Evolutionary conservation across 2,888 invertebrate species (phyloP).

Genomic region (Epinotia bilunana): DNA sequence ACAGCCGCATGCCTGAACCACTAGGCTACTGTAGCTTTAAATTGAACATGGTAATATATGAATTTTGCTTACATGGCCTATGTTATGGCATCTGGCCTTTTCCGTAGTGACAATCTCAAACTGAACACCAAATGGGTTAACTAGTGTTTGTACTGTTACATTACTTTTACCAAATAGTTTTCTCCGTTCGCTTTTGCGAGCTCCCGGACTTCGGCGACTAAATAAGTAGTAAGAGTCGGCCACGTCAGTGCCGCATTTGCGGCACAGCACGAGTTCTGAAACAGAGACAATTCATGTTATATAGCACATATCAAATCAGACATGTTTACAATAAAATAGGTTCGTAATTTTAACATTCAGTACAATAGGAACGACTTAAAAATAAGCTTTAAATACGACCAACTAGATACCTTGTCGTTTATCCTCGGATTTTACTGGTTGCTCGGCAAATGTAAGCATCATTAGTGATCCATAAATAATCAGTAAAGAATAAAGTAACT

Average conservation of each 20-base stretch:
- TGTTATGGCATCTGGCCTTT: slow-evolving; percentile 82
- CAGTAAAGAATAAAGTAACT: slow-evolving; percentile 57
- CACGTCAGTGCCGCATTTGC: slow-evolving; percentile 85
- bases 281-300: slow-evolving; percentile 52
- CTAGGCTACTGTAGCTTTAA: no score
- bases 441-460: slow-evolving; percentile 55
- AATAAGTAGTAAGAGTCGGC: slow-evolving; percentile 82
- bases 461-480: slow-evolving; percentile 54
- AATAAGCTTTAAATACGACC: no score
- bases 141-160: slow-evolving; percentile 82
- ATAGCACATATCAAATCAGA: slow-evolving; percentile 12
- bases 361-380: slow-evolving; percentile 22
- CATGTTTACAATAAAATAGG: neutral
- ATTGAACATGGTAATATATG: neutral
- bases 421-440: slow-evolving; percentile 45
- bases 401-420: slow-evolving; percentile 50
- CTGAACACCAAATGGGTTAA: slow-evolving; percentile 82
- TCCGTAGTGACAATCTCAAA: slow-evolving; percentile 82
- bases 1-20: no score
- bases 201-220: slow-evolving; percentile 80
- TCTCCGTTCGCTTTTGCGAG: slow-evolving; percentile 74
- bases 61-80: slow-evolving; percentile 75
- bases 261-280: slow-evolving; percentile 83
- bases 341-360: slow-evolving; percentile 25
- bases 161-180: slow-evolving; percentile 82